A percentile compares a stretch with the other conserved stretches of the same genome.
phyloP scores from a whole-genome alignment of 2,113 vertebrate species.

The Plotosus lineatus region DNA sequence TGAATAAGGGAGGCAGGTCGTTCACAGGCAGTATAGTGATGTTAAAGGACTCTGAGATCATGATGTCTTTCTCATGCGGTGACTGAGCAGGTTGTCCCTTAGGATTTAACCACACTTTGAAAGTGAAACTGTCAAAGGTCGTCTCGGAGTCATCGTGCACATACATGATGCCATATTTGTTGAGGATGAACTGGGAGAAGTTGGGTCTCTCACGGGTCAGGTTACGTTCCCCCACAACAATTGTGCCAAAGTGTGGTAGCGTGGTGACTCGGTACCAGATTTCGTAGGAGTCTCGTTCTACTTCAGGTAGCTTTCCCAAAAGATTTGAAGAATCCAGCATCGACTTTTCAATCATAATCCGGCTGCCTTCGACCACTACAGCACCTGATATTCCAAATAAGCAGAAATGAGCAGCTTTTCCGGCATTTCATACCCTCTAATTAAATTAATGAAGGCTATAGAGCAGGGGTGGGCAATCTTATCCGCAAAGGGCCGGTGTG shows the following conservation, averaged over 20 bases:
- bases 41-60: constrained; percentile 81
- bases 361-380: constrained; percentile 80
- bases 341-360: constrained; percentile 76
- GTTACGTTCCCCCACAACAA: constrained; percentile 76
- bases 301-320: constrained; percentile 73
- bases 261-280: constrained; percentile 81
- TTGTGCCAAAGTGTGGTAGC: constrained; percentile 74
- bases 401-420: neutral
- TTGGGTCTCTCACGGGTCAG: constrained; percentile 75
- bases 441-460: neutral
- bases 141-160: constrained; percentile 86
- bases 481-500: too few relatives aligned
- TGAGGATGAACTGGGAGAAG: constrained; percentile 82
- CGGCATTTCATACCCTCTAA: neutral
- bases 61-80: constrained; percentile 54
- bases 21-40: constrained; percentile 83
- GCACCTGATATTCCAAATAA: constrained; percentile 68
- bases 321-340: constrained; percentile 87
- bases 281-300: constrained; percentile 70
- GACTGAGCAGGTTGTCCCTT: constrained; percentile 64
- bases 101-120: constrained; percentile 79
- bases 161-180: constrained; percentile 79
- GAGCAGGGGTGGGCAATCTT: too few relatives aligned
- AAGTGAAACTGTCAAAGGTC: constrained; percentile 79
- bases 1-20: constrained; percentile 79